Base-by-base conservation (phyloP, 2,797 vertebrate genomes). In the Muraenolepis orangiensis region DNA sequence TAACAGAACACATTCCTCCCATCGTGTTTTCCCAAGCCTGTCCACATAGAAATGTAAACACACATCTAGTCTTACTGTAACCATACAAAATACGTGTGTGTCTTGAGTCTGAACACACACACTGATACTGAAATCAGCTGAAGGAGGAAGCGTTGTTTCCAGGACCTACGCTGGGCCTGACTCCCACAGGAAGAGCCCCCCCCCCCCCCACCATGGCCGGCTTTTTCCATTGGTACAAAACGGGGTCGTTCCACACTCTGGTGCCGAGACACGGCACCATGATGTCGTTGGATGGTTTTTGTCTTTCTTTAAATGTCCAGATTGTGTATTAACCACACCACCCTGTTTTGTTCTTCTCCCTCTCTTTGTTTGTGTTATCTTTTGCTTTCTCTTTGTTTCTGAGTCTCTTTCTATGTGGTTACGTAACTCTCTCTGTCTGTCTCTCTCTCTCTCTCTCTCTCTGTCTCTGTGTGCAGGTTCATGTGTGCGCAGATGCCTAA, bases 401-500 rank as follows among this genome's bases (percentile, higher is more conserved):
- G 31, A 7, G 28, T 28, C 11, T 31, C 16, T 36, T 38, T 34
- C 69, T 40, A n/a, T n/a, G n/a, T n/a, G n/a, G n/a, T n/a, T n/a
- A n/a, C n/a, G n/a, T n/a, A n/a, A n/a, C n/a, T n/a, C n/a, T n/a
- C n/a, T n/a, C n/a, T n/a, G n/a, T n/a, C n/a, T n/a, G n/a, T 34
- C 30, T 20, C 31, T 31, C 29, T 66, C n/a, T 74, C 16, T 30
- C 23, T 31, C 12, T 13, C 64, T 18, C 66, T 20, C 5, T 66
- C 30, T 32, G 70, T 67, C 66, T 74, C 46, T 77, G 1, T 77
- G 18, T n/a, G 32, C 84, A 98, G 96, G 90, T 98, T 98, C 84
- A 96, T 96, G 95, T 98, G 96, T 28, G 96, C 96, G 51, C 96
- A 97, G 90, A 81, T 98, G 88, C 95, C 95, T n/a, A 98, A 97